phyloP scores from a whole-genome alignment of 1,140 invertebrate genomes.

The Drosophila bocqueti region DNA sequence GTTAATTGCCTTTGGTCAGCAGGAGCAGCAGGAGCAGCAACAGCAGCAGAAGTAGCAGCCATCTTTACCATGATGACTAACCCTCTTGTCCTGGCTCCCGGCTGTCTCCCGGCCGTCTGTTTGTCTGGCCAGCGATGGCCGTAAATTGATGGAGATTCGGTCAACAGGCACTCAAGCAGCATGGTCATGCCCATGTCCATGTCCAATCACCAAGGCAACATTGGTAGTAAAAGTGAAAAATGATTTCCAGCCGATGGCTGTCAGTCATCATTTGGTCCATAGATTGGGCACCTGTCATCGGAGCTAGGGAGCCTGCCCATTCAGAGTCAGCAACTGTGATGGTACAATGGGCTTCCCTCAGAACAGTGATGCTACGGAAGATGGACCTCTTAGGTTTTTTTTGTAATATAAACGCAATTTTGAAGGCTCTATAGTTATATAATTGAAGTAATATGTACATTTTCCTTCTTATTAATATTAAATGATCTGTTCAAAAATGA shows the following conservation, averaged over 20 bases:
- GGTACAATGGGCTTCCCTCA: background rate
- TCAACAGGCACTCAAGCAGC: background rate
- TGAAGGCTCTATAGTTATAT: no score
- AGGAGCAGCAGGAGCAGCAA: background rate
- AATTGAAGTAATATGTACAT: no score
- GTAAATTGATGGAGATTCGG: slow-evolving; percentile 63
- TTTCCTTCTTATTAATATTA: no score
- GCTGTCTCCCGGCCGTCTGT: slow-evolving; percentile 22
- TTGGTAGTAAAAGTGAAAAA: slow-evolving; percentile 79
- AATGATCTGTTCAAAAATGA: background rate
- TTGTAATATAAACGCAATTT: background rate
- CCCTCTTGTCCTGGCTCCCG: slow-evolving; percentile 17
- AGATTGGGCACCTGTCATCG: slow-evolving; percentile 70
- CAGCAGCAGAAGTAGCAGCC: slow-evolving; percentile 3
- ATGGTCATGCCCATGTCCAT: slow-evolving; percentile 18
- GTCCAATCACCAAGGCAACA: slow-evolving; percentile 9
- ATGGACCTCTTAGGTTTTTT: background rate
- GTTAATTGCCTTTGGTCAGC: slow-evolving; percentile 60
- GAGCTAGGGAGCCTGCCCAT: slow-evolving; percentile 17
- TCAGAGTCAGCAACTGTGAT: slow-evolving; percentile 14
- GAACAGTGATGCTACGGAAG: slow-evolving; percentile 10
- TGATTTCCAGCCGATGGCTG: slow-evolving; percentile 46
- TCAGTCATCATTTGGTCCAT: slow-evolving; percentile 52
- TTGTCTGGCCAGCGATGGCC: slow-evolving; percentile 32
- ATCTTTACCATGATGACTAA: slow-evolving; percentile 51